These are phyloP conservation scores for Gonocerus acuteangulatus DNA, from an alignment of 2,888 invertebrate species.

Conservation along the genomic window DNA sequence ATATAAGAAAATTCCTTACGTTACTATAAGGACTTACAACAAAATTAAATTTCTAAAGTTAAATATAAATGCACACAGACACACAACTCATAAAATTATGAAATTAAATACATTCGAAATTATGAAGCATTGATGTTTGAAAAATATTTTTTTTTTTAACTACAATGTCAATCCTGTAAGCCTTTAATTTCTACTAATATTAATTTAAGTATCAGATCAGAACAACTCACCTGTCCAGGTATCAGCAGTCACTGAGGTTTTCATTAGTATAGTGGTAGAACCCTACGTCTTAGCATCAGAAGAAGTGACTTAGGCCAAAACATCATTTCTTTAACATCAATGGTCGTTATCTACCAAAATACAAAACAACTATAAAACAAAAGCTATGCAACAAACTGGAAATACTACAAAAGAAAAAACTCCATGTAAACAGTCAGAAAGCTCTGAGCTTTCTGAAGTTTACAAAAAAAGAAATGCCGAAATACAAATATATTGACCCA, in stretches of 20 bases:
- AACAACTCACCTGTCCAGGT: slow-evolving; percentile 31
- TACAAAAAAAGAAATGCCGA: slow-evolving; percentile 2
- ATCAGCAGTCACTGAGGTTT: slow-evolving; percentile 34
- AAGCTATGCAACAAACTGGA: not conserved
- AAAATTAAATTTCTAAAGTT: too few species aligned
- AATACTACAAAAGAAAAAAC: slow-evolving; percentile 1
- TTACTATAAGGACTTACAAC: too few species aligned
- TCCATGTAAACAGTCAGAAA: not conserved
- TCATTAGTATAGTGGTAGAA: slow-evolving; percentile 32
- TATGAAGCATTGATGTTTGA: too few species aligned
- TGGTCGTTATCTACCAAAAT: slow-evolving; percentile 6
- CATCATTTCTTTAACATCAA: slow-evolving; percentile 13
- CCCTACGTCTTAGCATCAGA: slow-evolving; percentile 15
- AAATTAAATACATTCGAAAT: too few species aligned
- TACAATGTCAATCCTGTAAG: too few species aligned
- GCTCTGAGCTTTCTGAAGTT: not conserved
- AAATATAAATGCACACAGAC: too few species aligned
- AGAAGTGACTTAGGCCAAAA: slow-evolving; percentile 7
- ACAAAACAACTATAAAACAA: not conserved
- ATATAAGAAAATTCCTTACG: too few species aligned
- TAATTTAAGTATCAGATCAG: not conserved
- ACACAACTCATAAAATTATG: too few species aligned
- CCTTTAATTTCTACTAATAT: too few species aligned
- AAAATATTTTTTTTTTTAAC: too few species aligned
- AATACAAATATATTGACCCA: slow-evolving; percentile 7